Conservation (phyloP, 2,113 vertebrate species). For the Mellivora capensis region DNA sequence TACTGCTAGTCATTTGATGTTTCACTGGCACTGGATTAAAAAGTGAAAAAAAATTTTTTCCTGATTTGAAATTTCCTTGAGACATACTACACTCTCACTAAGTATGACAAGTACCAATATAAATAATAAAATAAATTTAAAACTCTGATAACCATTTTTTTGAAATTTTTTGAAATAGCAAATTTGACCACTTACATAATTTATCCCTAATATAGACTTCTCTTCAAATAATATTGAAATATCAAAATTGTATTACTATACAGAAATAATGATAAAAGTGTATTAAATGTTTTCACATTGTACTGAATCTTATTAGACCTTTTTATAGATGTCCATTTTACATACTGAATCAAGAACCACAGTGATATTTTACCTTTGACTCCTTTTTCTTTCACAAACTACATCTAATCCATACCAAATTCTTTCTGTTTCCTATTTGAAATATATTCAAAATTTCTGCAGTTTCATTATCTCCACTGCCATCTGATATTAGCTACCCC, state of each 20-base stretch:
- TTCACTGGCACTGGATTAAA: background rate
- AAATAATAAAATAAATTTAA: background rate
- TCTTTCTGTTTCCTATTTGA: background rate
- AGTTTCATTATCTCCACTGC: background rate
- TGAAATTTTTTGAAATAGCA: background rate
- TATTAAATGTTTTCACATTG: background rate
- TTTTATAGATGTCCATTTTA: background rate
- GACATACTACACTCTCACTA: background rate
- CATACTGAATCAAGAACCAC: background rate
- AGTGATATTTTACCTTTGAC: background rate
- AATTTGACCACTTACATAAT: background rate
- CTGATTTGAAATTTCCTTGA: background rate
- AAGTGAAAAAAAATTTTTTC: background rate
- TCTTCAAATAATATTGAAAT: background rate
- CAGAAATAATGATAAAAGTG: background rate
- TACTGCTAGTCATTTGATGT: background rate
- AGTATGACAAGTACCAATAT: background rate
- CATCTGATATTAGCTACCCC: background rate
- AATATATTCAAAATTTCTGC: background rate
- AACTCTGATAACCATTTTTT: background rate
- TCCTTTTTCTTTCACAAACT: background rate
- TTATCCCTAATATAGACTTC: background rate
- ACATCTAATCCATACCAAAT: background rate
- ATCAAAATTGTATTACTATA: background rate
- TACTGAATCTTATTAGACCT: background rate